Conservation (phyloP, 2,113 vertebrate species). For the Chionis minor region DNA sequence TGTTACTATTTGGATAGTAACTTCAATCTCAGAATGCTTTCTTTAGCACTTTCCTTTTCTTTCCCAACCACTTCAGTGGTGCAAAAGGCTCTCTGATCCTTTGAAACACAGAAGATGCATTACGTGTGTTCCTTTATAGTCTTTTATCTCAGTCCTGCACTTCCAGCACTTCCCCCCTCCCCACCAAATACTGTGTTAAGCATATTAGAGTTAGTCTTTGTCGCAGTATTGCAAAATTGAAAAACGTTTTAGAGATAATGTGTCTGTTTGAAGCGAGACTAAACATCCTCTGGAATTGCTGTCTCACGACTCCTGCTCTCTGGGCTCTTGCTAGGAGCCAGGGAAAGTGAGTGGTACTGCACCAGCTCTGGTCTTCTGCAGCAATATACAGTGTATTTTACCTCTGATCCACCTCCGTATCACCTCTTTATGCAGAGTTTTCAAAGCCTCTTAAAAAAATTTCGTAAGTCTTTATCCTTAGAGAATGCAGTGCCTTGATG, state of each 20-base stretch:
- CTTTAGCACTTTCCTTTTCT: neutral
- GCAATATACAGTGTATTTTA: neutral
- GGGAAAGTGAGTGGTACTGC: neutral
- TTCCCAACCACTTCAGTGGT: neutral
- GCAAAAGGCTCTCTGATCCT: neutral
- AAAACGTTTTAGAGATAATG: neutral
- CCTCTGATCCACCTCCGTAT: neutral
- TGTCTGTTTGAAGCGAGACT: neutral
- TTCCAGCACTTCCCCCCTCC: rapidly evolving
- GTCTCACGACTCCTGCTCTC: neutral
- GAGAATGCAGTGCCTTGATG: neutral
- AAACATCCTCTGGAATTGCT: neutral
- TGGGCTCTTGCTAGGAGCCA: neutral
- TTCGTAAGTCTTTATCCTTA: neutral
- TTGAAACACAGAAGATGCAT: neutral
- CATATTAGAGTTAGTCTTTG: neutral
- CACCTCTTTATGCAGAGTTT: neutral
- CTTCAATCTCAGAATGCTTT: neutral
- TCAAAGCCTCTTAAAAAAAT: neutral
- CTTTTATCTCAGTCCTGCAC: neutral
- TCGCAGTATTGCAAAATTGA: neutral
- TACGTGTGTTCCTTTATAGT: neutral
- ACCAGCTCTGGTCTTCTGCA: neutral
- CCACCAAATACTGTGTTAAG: neutral
- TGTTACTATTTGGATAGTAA: neutral